phyloP scores from a whole-genome alignment of 2,888 invertebrate species.

The Drosophila limbata region DNA sequence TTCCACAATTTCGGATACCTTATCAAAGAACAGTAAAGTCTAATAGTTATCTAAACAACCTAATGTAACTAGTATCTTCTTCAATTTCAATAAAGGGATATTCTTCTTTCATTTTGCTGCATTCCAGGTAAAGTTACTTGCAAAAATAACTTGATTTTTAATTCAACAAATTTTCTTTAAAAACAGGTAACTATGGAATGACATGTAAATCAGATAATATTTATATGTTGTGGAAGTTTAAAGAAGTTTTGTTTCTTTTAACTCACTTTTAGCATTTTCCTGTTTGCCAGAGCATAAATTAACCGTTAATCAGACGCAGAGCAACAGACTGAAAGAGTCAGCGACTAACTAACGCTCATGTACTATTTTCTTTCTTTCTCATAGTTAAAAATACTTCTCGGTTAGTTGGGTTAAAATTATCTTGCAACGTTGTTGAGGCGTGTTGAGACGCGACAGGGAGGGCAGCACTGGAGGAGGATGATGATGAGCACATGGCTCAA shows the following conservation, averaged over 20 bases:
- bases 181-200: no score
- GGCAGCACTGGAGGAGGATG: background rate
- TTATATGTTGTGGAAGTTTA: background rate
- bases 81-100: background rate
- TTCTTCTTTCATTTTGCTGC: background rate
- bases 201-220: no score
- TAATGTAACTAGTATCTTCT: no score
- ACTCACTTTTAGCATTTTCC: background rate
- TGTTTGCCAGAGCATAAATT: background rate
- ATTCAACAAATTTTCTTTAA: background rate
- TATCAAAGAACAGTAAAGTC: no score
- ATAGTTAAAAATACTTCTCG: constrained; percentile 2
- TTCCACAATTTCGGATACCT: no score
- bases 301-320: constrained; percentile 33
- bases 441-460: background rate
- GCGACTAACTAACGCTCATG: constrained; percentile 13
- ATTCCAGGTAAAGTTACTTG: background rate
- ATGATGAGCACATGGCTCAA: constrained; percentile 25
- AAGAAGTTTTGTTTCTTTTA: background rate
- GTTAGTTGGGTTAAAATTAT: constrained; percentile 24
- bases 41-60: no score
- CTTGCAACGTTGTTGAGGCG: constrained; percentile 19
- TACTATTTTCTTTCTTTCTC: background rate
- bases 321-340: constrained; percentile 38
- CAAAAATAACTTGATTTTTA: background rate